Percentiles rank a stretch among this genome's conserved stretches.
Conservation (phyloP, 2,797 vertebrate genomes). For the Coilia nasus region DNA sequence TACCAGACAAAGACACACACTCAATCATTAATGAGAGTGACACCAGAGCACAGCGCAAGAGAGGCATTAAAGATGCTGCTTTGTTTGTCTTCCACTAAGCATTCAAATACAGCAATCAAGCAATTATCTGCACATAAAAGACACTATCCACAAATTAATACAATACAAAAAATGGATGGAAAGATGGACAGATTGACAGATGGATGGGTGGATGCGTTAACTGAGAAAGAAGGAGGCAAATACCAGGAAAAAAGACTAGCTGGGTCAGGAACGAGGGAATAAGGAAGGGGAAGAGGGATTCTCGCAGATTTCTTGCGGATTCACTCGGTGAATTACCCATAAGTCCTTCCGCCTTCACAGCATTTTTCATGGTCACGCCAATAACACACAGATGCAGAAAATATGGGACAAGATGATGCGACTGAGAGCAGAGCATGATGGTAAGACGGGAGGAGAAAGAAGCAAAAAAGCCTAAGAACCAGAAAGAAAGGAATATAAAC, state of each 20-base stretch:
- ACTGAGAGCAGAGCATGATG: too few relatives aligned
- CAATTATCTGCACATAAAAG: not conserved
- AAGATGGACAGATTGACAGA: too few relatives aligned
- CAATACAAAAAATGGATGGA: not conserved
- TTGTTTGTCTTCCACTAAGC: not conserved
- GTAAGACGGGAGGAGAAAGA: not conserved
- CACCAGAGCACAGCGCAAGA: not conserved
- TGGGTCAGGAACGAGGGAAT: not conserved
- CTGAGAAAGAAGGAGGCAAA: not conserved
- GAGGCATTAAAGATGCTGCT: not conserved
- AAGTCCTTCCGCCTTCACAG: not conserved
- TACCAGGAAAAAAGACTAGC: too few relatives aligned
- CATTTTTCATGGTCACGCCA: not conserved
- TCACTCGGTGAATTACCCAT: not conserved
- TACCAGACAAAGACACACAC: constrained; percentile 5
- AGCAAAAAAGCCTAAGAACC: not conserved
- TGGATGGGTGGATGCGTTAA: not conserved
- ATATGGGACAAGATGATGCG: too few relatives aligned
- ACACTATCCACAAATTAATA: not conserved
- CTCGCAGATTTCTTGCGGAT: not conserved
- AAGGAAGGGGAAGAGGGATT: not conserved
- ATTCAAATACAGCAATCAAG: not conserved
- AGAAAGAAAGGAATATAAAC: too few relatives aligned
- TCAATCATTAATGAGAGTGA: constrained; percentile 28
- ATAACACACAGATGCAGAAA: not conserved